Evolutionary conservation across 2,888 invertebrate species (phyloP).

Genomic region (Amphiduros pacificus): DNA sequence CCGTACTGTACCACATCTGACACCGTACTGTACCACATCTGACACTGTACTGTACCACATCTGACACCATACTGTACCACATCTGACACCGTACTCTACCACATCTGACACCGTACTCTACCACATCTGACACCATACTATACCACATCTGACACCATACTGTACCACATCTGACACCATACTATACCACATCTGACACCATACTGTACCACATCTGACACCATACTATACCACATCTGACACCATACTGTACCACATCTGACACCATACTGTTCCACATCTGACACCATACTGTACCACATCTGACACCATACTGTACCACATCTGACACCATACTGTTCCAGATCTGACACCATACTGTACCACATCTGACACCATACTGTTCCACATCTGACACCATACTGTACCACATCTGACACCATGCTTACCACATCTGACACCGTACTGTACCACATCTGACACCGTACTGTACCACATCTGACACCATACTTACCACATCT

Average conservation of each 20-base stretch:
- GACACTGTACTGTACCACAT: too few relatives aligned
- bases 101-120: too few relatives aligned
- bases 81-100: too few relatives aligned
- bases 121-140: conserved; percentile 19
- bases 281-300: conserved; percentile 5
- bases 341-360: conserved; percentile 15
- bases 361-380: conserved; percentile 12
- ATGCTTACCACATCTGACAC: too few relatives aligned
- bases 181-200: too few relatives aligned
- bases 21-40: too few relatives aligned
- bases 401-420: conserved; percentile 17
- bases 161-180: neutral
- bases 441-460: conserved; percentile 16
- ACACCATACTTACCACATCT: too few relatives aligned
- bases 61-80: too few relatives aligned
- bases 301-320: too few relatives aligned
- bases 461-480: conserved; percentile 15
- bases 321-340: conserved; percentile 1
- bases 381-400: conserved; percentile 9
- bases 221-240: too few relatives aligned
- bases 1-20: too few relatives aligned
- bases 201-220: conserved; percentile 3
- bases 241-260: neutral
- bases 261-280: conserved; percentile 4
- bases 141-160: conserved; percentile 4